Percentiles rank a stretch among this genome's conserved stretches.
Conservation (phyloP, 2,888 invertebrate genomes). For the Auanema freiburgensis region DNA sequence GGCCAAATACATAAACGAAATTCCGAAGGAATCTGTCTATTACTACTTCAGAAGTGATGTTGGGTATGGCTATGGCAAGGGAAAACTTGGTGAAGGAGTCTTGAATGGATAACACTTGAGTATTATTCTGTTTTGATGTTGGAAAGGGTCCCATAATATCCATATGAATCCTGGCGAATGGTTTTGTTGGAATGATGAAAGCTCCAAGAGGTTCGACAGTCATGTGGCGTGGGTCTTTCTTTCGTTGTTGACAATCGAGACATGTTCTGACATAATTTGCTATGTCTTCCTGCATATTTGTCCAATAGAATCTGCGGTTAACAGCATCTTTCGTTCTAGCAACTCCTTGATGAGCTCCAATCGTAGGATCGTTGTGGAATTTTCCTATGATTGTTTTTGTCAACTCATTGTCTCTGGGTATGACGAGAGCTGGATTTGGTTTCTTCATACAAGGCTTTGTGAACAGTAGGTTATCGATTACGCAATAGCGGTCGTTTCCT, state of each 20-base stretch:
- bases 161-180: conserved; percentile 23
- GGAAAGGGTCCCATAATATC: conserved; percentile 28
- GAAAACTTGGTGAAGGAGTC: conserved; percentile 22
- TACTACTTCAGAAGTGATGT: conserved; percentile 7
- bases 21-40: conserved; percentile 2
- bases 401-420: conserved; percentile 8
- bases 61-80: conserved; percentile 13
- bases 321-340: conserved; percentile 7
- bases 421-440: conserved; percentile 1
- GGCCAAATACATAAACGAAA: conserved; percentile 16
- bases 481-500: conserved; percentile 7
- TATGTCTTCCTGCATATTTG: conserved; percentile 10
- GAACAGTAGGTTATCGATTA: conserved; percentile 18
- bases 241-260: conserved; percentile 13
- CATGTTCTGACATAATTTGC: conserved; percentile 11
- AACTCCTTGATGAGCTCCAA: conserved; percentile 11
- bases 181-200: conserved; percentile 4
- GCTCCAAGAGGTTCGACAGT: conserved; percentile 18
- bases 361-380: neutral
- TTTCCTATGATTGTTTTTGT: conserved; percentile 7
- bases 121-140: conserved; percentile 18
- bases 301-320: conserved; percentile 19
- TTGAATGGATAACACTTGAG: conserved; percentile 11
- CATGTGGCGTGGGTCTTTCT: conserved; percentile 14
- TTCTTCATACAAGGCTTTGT: neutral